Evolutionary conservation across 2,113 vertebrate species (phyloP).

Genomic region (Coracopsis vasa): DNA sequence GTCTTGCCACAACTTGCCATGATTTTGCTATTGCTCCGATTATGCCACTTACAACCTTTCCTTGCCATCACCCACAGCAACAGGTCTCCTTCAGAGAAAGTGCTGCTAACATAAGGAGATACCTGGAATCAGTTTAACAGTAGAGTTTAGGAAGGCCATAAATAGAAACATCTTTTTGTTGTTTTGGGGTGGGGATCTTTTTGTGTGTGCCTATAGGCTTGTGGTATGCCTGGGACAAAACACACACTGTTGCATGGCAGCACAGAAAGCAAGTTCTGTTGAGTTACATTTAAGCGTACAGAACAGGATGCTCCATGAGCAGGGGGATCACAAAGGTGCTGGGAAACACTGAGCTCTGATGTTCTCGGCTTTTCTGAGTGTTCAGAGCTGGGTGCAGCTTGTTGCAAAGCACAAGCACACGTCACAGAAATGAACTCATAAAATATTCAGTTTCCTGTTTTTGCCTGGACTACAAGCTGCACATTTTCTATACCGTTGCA

Average conservation of each 20-base stretch:
- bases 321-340: not conserved
- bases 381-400: not conserved
- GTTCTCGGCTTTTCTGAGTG: not conserved
- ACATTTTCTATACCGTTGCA: not conserved
- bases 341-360: not conserved
- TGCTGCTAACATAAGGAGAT: not conserved
- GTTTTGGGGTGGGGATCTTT: not conserved
- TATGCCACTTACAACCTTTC: not conserved
- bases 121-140: not conserved
- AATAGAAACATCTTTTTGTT: not conserved
- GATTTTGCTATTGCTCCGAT: not conserved
- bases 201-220: not conserved
- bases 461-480: not conserved
- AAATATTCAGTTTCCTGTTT: not conserved
- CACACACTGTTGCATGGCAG: not conserved
- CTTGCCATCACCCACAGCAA: not conserved
- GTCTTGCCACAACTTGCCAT: not conserved
- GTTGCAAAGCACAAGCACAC: not conserved
- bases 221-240: not conserved
- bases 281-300: accelerated
- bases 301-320: not conserved
- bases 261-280: not conserved
- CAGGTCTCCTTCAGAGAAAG: not conserved
- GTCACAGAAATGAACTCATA: not conserved
- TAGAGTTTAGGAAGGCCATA: not conserved